A percentile compares a stretch with the other conserved stretches of the same genome.
These are phyloP conservation scores for Caenorhabditis latens DNA, from an alignment of 1,140 invertebrate species.

Conservation along the genomic window DNA sequence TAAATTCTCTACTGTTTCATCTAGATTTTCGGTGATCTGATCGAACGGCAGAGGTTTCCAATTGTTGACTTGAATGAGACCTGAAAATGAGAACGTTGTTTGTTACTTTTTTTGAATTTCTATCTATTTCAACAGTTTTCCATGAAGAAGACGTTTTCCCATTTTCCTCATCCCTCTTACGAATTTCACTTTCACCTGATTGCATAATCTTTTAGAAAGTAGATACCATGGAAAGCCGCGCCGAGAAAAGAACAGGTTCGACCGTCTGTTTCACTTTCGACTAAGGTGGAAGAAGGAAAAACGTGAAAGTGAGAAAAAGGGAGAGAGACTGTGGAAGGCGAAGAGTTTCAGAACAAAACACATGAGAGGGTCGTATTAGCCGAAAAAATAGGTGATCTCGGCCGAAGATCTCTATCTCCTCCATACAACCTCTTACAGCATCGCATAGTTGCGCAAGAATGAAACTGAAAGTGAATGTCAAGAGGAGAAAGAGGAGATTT, in stretches of 20 bases:
- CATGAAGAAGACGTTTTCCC: not conserved
- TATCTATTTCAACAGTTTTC: not conserved
- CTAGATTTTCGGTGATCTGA: slow-evolving; percentile 67
- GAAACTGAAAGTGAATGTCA: slow-evolving; percentile 35
- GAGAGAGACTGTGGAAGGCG: not conserved
- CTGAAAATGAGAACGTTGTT: slow-evolving; percentile 58
- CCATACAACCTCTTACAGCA: slow-evolving; percentile 2
- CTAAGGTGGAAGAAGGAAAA: slow-evolving; percentile 22
- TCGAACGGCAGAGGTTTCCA: slow-evolving; percentile 69
- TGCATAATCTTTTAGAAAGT: slow-evolving; percentile 48
- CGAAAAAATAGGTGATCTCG: slow-evolving; percentile 48
- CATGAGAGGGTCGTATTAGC: slow-evolving; percentile 20
- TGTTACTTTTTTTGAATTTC: not conserved
- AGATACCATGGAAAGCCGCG: slow-evolving; percentile 21
- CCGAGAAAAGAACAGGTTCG: slow-evolving; percentile 54
- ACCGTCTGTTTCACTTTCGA: slow-evolving; percentile 39
- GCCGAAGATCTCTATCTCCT: slow-evolving; percentile 13
- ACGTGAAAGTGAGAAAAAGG: slow-evolving; percentile 49
- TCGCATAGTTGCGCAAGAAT: slow-evolving; percentile 29
- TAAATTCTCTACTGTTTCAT: slow-evolving; percentile 65
- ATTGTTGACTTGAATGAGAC: slow-evolving; percentile 68
- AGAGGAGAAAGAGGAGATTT: not conserved
- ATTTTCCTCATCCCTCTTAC: not conserved
- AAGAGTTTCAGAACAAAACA: slow-evolving; percentile 11
- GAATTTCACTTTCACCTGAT: slow-evolving; percentile 27